phyloP scores from a whole-genome alignment of 35 echinoderm and acorn worm genomes.

The Patiria miniata region DNA sequence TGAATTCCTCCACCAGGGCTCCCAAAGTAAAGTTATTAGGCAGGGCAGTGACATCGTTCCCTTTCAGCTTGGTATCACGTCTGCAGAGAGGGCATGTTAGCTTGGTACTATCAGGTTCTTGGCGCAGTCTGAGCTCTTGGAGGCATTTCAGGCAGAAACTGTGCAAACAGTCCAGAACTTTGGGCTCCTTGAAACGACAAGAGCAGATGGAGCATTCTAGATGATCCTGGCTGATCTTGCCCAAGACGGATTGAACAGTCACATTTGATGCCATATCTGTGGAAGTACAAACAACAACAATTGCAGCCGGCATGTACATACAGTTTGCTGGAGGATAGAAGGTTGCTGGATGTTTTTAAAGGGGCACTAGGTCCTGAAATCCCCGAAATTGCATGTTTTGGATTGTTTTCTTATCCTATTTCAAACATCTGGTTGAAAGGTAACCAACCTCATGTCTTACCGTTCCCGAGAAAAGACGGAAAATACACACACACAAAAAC shows the following conservation, averaged over 20 bases:
- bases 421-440: no score
- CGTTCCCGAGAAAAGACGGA: no score
- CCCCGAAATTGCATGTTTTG: no score
- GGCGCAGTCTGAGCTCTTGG: neutral
- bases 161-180: neutral
- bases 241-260: neutral
- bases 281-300: no score
- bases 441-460: no score
- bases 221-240: conserved; percentile 13
- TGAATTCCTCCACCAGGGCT: neutral
- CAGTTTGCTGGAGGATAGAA: no score
- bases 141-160: neutral
- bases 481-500: no score
- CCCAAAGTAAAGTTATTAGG: neutral
- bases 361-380: no score
- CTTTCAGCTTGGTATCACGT: neutral
- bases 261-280: neutral
- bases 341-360: no score
- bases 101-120: neutral
- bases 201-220: neutral
- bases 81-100: neutral
- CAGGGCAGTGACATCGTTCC: neutral
- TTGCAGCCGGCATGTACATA: no score
- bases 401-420: no score
- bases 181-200: neutral